A percentile compares a stretch with the other conserved stretches of the same genome.
phyloP scores from a whole-genome alignment of 2,888 invertebrate genomes.

The Limnephilus auricula region DNA sequence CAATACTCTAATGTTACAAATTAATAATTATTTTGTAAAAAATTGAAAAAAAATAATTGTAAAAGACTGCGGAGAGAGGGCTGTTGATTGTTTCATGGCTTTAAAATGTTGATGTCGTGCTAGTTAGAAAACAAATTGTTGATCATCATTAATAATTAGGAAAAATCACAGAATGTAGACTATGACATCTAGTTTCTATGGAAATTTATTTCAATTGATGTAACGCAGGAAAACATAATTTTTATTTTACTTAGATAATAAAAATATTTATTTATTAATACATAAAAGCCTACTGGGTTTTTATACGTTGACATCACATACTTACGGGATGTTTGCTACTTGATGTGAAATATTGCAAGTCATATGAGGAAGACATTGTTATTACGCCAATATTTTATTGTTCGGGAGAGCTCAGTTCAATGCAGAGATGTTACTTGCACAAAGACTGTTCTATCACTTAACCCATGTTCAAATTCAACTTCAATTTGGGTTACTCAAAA shows the following conservation, averaged over 20 bases:
- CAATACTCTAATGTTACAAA: constrained; percentile 39
- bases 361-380: background rate
- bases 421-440: background rate
- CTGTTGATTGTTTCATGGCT: constrained; percentile 57
- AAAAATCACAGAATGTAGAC: background rate
- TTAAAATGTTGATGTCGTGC: constrained; percentile 51
- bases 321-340: background rate
- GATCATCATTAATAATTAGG: constrained; percentile 11
- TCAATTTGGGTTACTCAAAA: background rate
- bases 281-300: background rate
- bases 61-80: constrained; percentile 53
- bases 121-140: constrained; percentile 49
- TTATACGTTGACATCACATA: background rate
- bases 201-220: background rate
- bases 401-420: background rate
- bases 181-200: background rate
- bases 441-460: background rate
- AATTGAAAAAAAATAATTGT: constrained; percentile 47
- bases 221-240: background rate
- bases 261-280: background rate
- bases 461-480: background rate
- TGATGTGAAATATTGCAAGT: background rate
- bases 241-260: background rate
- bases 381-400: background rate
- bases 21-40: constrained; percentile 28